Conservation (phyloP, 2,797 vertebrate genomes). For the Chelonia mydas region DNA sequence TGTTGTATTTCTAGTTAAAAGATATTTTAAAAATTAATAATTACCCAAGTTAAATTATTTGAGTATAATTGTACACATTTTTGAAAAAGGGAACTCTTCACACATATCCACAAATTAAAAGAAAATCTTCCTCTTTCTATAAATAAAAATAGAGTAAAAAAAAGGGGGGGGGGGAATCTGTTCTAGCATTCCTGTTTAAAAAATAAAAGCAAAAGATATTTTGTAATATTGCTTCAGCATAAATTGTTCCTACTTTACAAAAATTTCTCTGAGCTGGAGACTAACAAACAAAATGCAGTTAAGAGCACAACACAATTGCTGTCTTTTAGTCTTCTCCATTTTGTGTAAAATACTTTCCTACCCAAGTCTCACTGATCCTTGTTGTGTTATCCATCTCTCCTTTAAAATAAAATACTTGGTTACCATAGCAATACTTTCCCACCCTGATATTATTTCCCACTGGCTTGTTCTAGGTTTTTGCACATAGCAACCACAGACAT, state of each 20-base stretch:
- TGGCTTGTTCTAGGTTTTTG: constrained; percentile 73
- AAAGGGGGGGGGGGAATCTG: constrained; percentile 42
- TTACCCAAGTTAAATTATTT: constrained; percentile 31
- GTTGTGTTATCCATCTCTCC: constrained; percentile 66
- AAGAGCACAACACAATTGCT: constrained; percentile 55
- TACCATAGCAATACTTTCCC: constrained; percentile 77
- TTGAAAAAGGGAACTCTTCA: constrained; percentile 46
- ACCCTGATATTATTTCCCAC: constrained; percentile 74
- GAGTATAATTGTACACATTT: constrained; percentile 1
- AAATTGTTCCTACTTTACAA: constrained; percentile 58
- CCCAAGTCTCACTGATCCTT: constrained; percentile 60
- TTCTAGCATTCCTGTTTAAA: neutral
- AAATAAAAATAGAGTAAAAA: constrained; percentile 20
- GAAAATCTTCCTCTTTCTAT: neutral
- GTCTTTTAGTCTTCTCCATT: constrained; percentile 53
- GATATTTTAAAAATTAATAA: neutral
- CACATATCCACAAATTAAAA: constrained; percentile 16
- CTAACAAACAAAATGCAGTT: constrained; percentile 49
- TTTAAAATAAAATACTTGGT: constrained; percentile 74
- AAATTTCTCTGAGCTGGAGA: constrained; percentile 64
- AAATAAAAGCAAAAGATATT: constrained; percentile 44
- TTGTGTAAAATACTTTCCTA: constrained; percentile 58
- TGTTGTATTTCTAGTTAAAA: neutral
- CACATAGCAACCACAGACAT: constrained; percentile 72
- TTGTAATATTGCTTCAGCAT: constrained; percentile 32